Conservation (phyloP, 2,888 invertebrate genomes). For the Pristionchus maxplancki region DNA sequence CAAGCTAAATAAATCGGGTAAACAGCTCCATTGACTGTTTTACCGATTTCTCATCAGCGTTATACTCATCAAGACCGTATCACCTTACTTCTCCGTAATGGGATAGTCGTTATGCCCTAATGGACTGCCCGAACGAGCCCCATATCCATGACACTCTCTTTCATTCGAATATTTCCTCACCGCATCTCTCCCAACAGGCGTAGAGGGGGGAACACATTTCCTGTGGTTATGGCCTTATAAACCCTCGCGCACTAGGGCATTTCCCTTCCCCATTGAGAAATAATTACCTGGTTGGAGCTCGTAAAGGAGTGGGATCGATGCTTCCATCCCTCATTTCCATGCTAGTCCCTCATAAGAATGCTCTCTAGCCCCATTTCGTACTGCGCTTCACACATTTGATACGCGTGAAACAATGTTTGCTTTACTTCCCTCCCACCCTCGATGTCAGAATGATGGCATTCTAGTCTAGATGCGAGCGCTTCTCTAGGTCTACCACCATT, state of each 20-base stretch:
- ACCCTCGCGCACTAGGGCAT: not conserved
- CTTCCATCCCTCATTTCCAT: not conserved
- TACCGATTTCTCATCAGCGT: not conserved
- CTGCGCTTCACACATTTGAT: not conserved
- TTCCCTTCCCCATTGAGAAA: not conserved
- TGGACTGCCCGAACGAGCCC: constrained; percentile 8
- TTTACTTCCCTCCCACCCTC: not conserved
- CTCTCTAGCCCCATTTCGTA: not conserved
- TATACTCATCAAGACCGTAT: constrained; percentile 1
- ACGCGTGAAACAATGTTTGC: constrained; percentile 27
- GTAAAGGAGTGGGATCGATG: not conserved
- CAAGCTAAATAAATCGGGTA: no score
- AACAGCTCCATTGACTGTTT: no score
- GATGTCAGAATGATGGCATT: not conserved
- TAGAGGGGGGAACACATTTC: not conserved
- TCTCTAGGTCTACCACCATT: not conserved
- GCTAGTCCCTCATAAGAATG: not conserved
- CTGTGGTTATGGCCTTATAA: not conserved
- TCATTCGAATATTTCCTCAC: not conserved
- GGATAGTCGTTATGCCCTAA: constrained; percentile 22
- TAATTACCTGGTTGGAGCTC: constrained; percentile 15
- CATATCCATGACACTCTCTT: not conserved
- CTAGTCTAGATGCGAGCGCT: not conserved
- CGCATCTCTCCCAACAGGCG: not conserved
- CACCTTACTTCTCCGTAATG: not conserved